Percentiles rank a stretch among this genome's conserved stretches.
These are phyloP conservation scores for Cheilosia scutellata DNA, from an alignment of 2,888 invertebrate species.

Conservation along the genomic window DNA sequence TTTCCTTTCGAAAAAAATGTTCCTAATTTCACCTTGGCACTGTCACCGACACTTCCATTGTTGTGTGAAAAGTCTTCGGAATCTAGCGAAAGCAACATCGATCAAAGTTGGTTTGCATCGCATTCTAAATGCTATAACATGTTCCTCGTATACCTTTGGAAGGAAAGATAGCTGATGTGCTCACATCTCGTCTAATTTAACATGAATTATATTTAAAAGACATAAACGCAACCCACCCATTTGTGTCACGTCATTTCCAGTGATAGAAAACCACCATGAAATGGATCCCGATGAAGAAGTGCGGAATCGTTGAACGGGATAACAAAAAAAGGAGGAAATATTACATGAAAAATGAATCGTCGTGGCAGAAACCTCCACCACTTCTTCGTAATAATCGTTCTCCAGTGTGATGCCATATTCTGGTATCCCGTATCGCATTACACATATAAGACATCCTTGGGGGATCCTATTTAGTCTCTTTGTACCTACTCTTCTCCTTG, in stretches of 20 bases:
- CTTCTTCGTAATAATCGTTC: constrained; percentile 42
- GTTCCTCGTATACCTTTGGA: constrained; percentile 8
- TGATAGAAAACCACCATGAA: constrained; percentile 55
- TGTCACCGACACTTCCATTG: not conserved
- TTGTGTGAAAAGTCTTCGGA: constrained; percentile 1
- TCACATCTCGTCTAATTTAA: constrained; percentile 54
- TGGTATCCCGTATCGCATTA: constrained; percentile 38
- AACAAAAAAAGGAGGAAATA: constrained; percentile 28
- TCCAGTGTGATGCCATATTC: constrained; percentile 43
- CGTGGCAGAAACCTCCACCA: constrained; percentile 6
- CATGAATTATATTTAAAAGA: constrained; percentile 46
- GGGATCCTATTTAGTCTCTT: constrained; percentile 19
- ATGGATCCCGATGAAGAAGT: constrained; percentile 23
- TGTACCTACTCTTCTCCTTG: constrained; percentile 48
- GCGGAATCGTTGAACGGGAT: constrained; percentile 25
- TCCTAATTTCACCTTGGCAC: constrained; percentile 50
- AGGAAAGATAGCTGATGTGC: constrained; percentile 8
- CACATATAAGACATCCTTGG: constrained; percentile 30
- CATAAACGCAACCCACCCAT: constrained; percentile 55
- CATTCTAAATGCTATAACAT: constrained; percentile 21
- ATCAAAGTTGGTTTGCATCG: constrained; percentile 6
- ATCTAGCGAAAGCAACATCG: constrained; percentile 1
- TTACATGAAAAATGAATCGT: constrained; percentile 67
- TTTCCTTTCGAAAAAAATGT: not conserved
- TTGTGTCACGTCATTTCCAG: constrained; percentile 61